Percentiles rank a stretch among this genome's conserved stretches.
phyloP scores from a whole-genome alignment of 2,888 invertebrate genomes.

The Icerya purchasi region DNA sequence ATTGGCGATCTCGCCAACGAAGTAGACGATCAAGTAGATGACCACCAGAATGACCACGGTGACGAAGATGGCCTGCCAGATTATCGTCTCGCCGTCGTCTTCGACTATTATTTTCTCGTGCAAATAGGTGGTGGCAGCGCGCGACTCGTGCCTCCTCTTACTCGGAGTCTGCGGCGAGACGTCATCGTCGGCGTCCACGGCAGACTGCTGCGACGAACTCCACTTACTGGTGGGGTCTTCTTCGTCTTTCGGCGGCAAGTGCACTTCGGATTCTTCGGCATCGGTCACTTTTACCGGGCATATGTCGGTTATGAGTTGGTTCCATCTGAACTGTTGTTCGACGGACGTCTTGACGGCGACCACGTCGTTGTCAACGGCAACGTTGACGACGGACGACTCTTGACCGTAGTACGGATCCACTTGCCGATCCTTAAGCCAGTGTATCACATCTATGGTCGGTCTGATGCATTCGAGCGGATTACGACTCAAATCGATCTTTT shows the following conservation, averaged over 20 bases:
- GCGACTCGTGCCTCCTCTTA: not conserved
- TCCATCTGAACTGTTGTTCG: constrained; percentile 24
- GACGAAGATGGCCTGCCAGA: constrained; percentile 8
- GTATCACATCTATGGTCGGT: constrained; percentile 42
- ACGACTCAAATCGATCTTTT: constrained; percentile 35
- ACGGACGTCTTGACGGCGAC: not conserved
- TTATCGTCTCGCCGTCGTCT: not conserved
- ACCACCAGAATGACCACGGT: constrained; percentile 5
- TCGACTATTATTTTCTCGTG: constrained; percentile 10
- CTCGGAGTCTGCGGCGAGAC: not conserved
- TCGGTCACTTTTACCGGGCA: constrained; percentile 18
- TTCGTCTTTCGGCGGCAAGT: not conserved
- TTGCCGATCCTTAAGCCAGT: constrained; percentile 36
- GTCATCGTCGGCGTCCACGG: not conserved
- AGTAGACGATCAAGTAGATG: constrained; percentile 8
- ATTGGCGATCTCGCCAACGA: constrained; percentile 10
- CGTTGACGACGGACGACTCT: not conserved
- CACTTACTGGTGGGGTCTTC: not conserved
- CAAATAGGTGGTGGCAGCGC: constrained; percentile 1
- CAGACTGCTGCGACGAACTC: not conserved
- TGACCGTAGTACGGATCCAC: constrained; percentile 29
- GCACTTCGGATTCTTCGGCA: not conserved
- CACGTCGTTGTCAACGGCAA: too few relatives aligned
- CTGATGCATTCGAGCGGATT: constrained; percentile 46
- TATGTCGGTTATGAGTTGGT: constrained; percentile 24